A percentile compares a stretch with the other conserved stretches of the same genome.
phyloP scores from a whole-genome alignment of 1,140 invertebrate genomes.

The Drosophila truncata region DNA sequence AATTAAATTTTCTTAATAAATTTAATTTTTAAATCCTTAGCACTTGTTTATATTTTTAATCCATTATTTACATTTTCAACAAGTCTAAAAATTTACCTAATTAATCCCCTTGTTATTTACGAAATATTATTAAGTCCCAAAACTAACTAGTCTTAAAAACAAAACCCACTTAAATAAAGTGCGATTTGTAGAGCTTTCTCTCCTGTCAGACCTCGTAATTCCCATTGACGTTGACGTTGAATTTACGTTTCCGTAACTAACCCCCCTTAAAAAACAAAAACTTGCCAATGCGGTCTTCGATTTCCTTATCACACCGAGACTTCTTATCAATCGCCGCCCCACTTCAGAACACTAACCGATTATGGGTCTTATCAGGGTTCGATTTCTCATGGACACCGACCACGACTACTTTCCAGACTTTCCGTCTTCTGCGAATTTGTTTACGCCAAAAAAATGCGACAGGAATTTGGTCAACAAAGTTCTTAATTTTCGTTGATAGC shows the following conservation, averaged over 20 bases:
- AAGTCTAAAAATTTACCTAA: neutral
- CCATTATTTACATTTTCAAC: neutral
- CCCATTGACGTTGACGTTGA: constrained; percentile 27
- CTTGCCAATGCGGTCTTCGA: constrained; percentile 11
- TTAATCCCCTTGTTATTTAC: neutral
- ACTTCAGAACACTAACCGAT: constrained; percentile 44
- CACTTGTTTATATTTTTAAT: neutral
- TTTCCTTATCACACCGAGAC: constrained; percentile 11
- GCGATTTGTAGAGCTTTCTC: neutral
- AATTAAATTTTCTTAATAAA: no score
- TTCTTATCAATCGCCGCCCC: constrained; percentile 30
- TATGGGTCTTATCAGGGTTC: constrained; percentile 23
- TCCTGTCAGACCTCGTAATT: constrained; percentile 2
- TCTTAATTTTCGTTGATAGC: constrained; percentile 33
- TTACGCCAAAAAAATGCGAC: constrained; percentile 30
- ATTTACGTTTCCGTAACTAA: constrained; percentile 25
- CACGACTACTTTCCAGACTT: constrained; percentile 26
- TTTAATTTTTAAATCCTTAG: no score
- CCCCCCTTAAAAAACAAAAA: constrained; percentile 22
- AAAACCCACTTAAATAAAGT: constrained; percentile 2
- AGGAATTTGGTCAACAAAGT: constrained; percentile 46
- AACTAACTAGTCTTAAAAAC: neutral
- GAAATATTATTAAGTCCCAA: neutral
- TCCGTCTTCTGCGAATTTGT: constrained; percentile 43
- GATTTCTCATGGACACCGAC: constrained; percentile 27